Percentiles rank a stretch among this genome's conserved stretches.
phyloP scores from a whole-genome alignment of 30 jellyfish, hydroid and myxozoan species.

The Phacellophora camtschatica region DNA sequence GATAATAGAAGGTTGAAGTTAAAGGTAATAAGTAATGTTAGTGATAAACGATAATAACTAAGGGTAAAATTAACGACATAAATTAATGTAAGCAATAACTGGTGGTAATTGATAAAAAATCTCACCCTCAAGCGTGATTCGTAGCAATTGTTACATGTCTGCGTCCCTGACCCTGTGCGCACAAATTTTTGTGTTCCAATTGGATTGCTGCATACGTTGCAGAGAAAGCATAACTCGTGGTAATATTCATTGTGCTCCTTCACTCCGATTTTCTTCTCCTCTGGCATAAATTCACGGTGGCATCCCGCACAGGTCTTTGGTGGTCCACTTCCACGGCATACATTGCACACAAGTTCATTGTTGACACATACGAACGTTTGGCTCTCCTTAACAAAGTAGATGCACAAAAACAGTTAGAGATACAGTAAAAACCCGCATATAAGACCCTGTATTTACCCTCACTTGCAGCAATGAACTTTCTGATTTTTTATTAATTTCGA shows the following conservation, averaged over 20 bases:
- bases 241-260: constrained; percentile 72
- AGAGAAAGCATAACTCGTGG: constrained; percentile 91
- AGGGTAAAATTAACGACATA: too few relatives aligned
- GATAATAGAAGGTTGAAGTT: too few relatives aligned
- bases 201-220: constrained; percentile 82
- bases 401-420: too few relatives aligned
- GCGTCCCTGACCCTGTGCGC: constrained; percentile 86
- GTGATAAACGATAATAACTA: too few relatives aligned
- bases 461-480: too few relatives aligned
- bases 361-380: constrained; percentile 87
- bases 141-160: constrained; percentile 82
- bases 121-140: constrained; percentile 77
- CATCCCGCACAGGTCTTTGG: constrained; percentile 83
- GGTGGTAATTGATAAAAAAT: too few relatives aligned
- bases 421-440: too few relatives aligned
- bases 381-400: constrained; percentile 89
- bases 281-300: constrained; percentile 65
- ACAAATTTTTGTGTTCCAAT: constrained; percentile 92
- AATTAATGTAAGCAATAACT: too few relatives aligned
- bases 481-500: too few relatives aligned
- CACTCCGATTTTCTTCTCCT: constrained; percentile 90
- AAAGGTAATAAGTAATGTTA: too few relatives aligned
- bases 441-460: too few relatives aligned
- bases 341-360: constrained; percentile 85
- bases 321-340: constrained; percentile 90